Evolutionary conservation across 2,113 vertebrate genomes (phyloP), one percentile per base, ranked within the genome.

Genomic region (Ameiurus melas): DNA sequence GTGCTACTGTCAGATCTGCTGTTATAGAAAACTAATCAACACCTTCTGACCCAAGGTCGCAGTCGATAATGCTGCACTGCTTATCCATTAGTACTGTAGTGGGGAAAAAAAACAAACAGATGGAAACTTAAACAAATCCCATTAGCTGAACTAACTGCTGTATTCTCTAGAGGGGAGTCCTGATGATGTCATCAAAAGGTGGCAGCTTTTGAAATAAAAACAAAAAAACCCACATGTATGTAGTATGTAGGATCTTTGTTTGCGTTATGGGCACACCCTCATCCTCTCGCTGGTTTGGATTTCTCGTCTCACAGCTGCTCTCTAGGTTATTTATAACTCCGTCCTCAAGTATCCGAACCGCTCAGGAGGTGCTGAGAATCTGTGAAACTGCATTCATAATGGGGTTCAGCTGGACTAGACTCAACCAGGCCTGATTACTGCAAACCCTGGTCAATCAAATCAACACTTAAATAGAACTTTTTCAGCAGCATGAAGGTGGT

Each of bases 291-390:
- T 80, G 80, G 87, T 43, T 88, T 85, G 47, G 62, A 85, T 87
- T 87, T 85, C 64, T 66, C 83, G 3, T 66, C 55, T 83, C 87
- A 17, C 90, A 92, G 91, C 92, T 93, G 92, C 86, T 88, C 85
- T 82, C 64, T 39, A 53, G 85, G 88, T 92, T 96, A 95, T 95
- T 95, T 94, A 92, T 95, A 93, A 88, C 55, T 9, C 0, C 22
- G 3, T 91, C 90, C 92, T 92, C 51, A 93, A 93, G 94, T 94
- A 92, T 90, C 91, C 0, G 39, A 4, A n/a, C 62, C 14, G 16
- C 62, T 51, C 62, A 66, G 43, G 43, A 70, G 62, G 1, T 84
- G 83, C 83, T 66, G 62, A 8, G 9, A 51, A 51, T 51, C 47
- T 51, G 9, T 51, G 47, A 51, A 51, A 51, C 47, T 10, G 47